Base-by-base conservation (phyloP, 2,888 invertebrate species). In the Scrobipalpa atriplicella region DNA sequence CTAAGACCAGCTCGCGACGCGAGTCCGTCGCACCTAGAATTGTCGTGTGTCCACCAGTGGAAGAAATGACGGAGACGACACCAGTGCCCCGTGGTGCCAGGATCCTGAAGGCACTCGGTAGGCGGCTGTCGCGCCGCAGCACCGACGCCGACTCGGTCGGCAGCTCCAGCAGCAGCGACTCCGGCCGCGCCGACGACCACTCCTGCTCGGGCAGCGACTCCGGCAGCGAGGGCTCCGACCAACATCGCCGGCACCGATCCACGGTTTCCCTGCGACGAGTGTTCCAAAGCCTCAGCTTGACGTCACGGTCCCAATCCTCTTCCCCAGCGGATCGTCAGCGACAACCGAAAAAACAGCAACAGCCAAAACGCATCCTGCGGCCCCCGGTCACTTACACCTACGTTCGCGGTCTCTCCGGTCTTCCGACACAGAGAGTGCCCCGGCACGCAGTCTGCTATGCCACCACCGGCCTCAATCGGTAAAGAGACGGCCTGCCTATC, bases 381-480 rank as follows among this genome's bases (percentile, higher is more conserved):
- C 94, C 96, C 64, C 97, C 97, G 0, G 95, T 96, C 11, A 94
- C 95, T 0, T 97, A 97, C 84, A 96, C 96, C 9, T 97, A 97
- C 84, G 95, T 96, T 1, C 95, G 95, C 71, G 97, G 97, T 60
- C 93, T 96, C 71, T 97, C 97, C 9, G 97, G 97, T 10, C 87
- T 97, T 66, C 97, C 97, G 8, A 97, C 97, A 0, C 96, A 96
- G 81, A 93, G 97, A 78, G 95, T 97, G 21, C 96, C 97, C 0
- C 94, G 95, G 70, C 94, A 87, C 73, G 77, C 85, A 61, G 90
- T 90, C 7, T 85, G 78, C 77, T 82, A 84, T 70, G 77, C 82
- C 41, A 80, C 89, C 11, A 73, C 78, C 73, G 90, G 92, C 43
- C 82, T 90, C 38, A 85, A 92, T 78, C 90, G 91, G 77, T 91